A percentile compares a stretch with the other conserved stretches of the same genome.
Evolutionary conservation across 2,888 invertebrate genomes (phyloP).

Genomic region (Pseudococcus jackbeardsleyi): DNA sequence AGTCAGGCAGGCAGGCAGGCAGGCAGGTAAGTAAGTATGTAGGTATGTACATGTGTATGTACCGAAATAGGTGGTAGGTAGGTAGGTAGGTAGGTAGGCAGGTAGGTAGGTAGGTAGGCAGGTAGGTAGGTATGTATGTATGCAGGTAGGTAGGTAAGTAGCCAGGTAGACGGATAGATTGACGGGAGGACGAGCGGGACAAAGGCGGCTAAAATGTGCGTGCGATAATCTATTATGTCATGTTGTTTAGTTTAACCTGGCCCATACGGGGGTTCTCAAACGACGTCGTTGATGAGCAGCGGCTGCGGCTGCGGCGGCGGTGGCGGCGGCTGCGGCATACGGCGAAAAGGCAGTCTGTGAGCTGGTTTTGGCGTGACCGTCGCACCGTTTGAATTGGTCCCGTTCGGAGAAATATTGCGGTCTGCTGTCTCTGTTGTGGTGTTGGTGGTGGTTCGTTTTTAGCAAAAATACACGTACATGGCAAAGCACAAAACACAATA

Average conservation of each 20-base stretch:
- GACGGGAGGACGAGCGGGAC: background rate
- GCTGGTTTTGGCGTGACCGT: slow-evolving; percentile 52
- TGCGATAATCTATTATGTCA: slow-evolving; percentile 55
- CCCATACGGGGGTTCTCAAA: slow-evolving; percentile 86
- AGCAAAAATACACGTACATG: slow-evolving; percentile 20
- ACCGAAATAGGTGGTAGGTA: background rate
- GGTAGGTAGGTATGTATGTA: background rate
- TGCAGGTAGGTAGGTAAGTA: background rate
- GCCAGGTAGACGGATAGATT: background rate
- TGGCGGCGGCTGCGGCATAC: background rate
- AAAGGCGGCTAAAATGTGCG: slow-evolving; percentile 25
- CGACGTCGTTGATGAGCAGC: slow-evolving; percentile 72
- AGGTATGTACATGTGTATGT: no score
- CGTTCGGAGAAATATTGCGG: slow-evolving; percentile 56
- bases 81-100: background rate
- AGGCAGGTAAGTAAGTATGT: no score
- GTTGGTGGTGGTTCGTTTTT: background rate
- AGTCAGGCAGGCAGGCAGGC: no score
- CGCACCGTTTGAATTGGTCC: slow-evolving; percentile 46
- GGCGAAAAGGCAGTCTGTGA: slow-evolving; percentile 56
- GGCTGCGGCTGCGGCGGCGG: background rate
- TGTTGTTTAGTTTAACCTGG: slow-evolving; percentile 69
- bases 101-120: background rate
- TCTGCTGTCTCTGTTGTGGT: slow-evolving; percentile 40
- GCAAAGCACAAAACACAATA: slow-evolving; percentile 49